Evolutionary conservation across 2,888 invertebrate species (phyloP).

Genomic region (Synanthedon andrenaeformis): DNA sequence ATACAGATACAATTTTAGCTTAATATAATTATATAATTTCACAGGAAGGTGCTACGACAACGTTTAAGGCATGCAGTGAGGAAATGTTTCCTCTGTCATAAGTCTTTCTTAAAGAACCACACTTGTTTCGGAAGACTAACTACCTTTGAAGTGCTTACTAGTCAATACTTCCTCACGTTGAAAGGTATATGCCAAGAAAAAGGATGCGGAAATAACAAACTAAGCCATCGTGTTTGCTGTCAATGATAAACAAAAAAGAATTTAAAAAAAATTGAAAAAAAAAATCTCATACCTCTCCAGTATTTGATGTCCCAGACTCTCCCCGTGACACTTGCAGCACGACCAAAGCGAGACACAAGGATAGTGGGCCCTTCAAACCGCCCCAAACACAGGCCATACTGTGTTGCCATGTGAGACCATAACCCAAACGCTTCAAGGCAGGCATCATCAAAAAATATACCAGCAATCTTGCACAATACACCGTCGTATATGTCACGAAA

Average conservation of each 20-base stretch:
- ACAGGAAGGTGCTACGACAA: too few species aligned
- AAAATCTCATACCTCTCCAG: constrained; percentile 32
- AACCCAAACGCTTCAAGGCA: constrained; percentile 62
- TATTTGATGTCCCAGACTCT: constrained; percentile 11
- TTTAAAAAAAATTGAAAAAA: not conserved
- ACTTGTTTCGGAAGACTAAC: too few species aligned
- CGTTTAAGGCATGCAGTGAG: too few species aligned
- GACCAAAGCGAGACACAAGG: constrained; percentile 68
- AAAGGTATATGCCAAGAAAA: too few species aligned
- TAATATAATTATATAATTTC: too few species aligned
- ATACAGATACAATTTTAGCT: too few species aligned
- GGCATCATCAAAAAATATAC: constrained; percentile 66
- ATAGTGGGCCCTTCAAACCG: constrained; percentile 71
- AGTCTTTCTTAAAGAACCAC: too few species aligned
- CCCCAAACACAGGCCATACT: constrained; percentile 73
- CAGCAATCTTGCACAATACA: constrained; percentile 52
- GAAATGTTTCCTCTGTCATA: too few species aligned
- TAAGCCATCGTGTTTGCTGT: not conserved
- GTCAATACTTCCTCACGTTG: not conserved
- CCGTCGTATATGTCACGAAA: constrained; percentile 58
- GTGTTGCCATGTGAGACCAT: constrained; percentile 71
- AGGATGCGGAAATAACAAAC: too few species aligned
- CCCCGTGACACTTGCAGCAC: constrained; percentile 50
- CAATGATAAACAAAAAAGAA: not conserved
- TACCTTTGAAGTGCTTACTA: too few species aligned